Conservation (phyloP, 1,140 invertebrate genomes). For the Metopolophium dirhodum region DNA sequence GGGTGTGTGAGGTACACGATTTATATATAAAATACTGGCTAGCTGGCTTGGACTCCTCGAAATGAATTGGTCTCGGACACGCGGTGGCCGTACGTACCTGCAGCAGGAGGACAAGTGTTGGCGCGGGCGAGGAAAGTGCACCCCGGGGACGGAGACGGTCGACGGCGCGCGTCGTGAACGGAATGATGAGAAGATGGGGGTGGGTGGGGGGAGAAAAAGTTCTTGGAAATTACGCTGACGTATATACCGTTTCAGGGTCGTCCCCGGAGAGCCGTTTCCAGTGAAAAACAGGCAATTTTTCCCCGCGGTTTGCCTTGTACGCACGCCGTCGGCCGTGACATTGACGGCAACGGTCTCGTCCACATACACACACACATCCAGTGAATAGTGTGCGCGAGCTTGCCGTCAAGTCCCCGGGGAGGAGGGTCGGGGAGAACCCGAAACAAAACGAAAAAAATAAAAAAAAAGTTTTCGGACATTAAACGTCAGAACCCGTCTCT, state of each 20-base stretch:
- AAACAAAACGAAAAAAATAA: neutral
- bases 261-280: conserved; percentile 47
- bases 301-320: neutral
- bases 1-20: neutral
- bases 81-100: neutral
- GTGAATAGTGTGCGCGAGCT: neutral
- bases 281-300: conserved; percentile 57
- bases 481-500: conserved; percentile 37
- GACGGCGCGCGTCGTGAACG: neutral
- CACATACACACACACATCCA: neutral
- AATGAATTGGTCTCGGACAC: conserved; percentile 50
- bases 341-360: conserved; percentile 7
- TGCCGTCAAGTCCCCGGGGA: neutral
- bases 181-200: neutral
- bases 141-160: conserved; percentile 35
- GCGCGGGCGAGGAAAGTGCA: conserved; percentile 43
- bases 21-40: neutral
- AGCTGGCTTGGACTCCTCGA: neutral
- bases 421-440: neutral
- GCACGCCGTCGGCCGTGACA: conserved; percentile 13
- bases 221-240: conserved; percentile 51
- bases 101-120: neutral
- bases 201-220: neutral
- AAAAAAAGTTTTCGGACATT: conserved; percentile 28
- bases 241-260: conserved; percentile 3